Percentiles rank a stretch among this genome's conserved stretches.
Evolutionary conservation across 1,140 invertebrate species (phyloP).

Genomic region (Hypothenemus hampei): DNA sequence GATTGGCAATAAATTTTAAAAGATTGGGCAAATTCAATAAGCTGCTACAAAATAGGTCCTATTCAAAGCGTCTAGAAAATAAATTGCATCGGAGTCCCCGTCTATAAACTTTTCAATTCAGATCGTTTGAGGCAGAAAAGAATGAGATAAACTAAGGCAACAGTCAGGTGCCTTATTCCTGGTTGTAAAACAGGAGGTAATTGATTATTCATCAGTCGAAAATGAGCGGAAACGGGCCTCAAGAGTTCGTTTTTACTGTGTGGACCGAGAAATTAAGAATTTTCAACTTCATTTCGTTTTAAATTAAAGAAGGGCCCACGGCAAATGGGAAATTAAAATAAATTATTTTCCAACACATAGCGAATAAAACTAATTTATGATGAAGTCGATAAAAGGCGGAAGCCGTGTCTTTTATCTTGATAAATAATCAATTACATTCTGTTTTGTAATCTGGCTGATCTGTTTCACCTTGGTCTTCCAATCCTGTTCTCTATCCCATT

Average conservation of each 20-base stretch:
- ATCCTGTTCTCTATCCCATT: constrained; percentile 25
- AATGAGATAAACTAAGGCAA: constrained; percentile 19
- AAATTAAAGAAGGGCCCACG: constrained; percentile 10
- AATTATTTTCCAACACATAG: no score
- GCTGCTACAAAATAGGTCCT: constrained; percentile 13
- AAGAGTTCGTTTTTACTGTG: constrained; percentile 8
- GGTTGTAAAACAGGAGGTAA: constrained; percentile 26
- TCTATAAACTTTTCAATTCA: constrained; percentile 26
- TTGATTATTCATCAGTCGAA: constrained; percentile 25
- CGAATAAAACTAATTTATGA: no score
- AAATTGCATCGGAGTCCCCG: constrained; percentile 10
- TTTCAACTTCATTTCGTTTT: constrained; percentile 4
- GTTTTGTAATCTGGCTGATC: constrained; percentile 21
- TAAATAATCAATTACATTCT: constrained; percentile 27
- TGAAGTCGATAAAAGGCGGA: no score
- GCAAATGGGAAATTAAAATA: no score
- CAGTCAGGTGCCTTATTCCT: constrained; percentile 22
- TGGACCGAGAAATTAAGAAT: constrained; percentile 5
- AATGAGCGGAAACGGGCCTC: constrained; percentile 11
- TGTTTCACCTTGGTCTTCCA: constrained; percentile 19
- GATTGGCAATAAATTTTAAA: constrained; percentile 11
- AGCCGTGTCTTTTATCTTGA: no score
- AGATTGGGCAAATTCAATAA: constrained; percentile 13
- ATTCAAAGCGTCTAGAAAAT: constrained; percentile 12
- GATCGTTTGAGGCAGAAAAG: constrained; percentile 23